Evolutionary conservation across 92 coral and sea anemone species (phyloP), one percentile per base, ranked within the genome.

Genomic region (Paragorgia papillata): DNA sequence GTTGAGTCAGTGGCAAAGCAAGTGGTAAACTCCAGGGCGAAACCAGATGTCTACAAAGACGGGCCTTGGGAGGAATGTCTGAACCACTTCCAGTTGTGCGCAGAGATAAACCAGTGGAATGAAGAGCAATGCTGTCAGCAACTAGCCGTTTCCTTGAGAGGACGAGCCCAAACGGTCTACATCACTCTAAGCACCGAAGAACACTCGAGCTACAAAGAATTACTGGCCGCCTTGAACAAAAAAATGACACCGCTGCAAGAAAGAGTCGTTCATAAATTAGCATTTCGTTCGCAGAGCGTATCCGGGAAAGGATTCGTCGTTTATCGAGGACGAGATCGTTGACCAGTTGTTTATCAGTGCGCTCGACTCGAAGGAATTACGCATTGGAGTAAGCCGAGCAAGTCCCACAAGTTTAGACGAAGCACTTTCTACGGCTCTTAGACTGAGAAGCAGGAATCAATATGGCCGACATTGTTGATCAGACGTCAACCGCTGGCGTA

Each of bases 281-380:
- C 14, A 21, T 76, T 76, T 51, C 17, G 65, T n/a, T n/a, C n/a
- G 3, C 41, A 41, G 22, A 41, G 71, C 24, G 81, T 75, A 35
- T 51, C 69, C 40, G 20, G 74, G 55, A 44, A 62, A 63, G 33
- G 81, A 75, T 60, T 9, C 35, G 19, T 30, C 22, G 33, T 75
- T 43, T 49, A 0, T 75, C 22, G 81, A 75, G 39, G 74, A 75
- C 43, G 71, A 75, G 51, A 35, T 57, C 15, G 9, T 75, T 7
- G 81, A 75, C 34, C 81, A 75, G n/a, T n/a, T n/a, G 73, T 75
- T 75, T 35, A 40, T 44, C 57, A 46, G 33, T 13, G 81, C 71
- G 8, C 57, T 75, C 20, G 34, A 75, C 5, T 9, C 50, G 6
- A 75, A 74, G 22, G 81, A 75, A 31, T 32, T 75, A 15, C 49